A percentile compares a stretch with the other conserved stretches of the same genome.
phyloP scores from a whole-genome alignment of 2,113 vertebrate genomes.

The Stomatorhinus ivindoensis region DNA sequence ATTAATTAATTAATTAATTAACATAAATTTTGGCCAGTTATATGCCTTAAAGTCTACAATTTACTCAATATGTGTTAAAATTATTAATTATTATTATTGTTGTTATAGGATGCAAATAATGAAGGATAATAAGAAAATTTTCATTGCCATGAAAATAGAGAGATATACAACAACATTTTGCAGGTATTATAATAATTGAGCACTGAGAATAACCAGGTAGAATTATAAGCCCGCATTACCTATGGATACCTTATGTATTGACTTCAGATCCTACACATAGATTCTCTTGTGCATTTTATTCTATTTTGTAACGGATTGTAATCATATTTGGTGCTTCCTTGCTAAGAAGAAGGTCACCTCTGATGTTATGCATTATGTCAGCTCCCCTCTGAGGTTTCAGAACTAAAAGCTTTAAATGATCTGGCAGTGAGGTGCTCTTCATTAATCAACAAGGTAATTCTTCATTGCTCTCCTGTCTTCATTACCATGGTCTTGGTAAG shows the following conservation, averaged over 20 bases:
- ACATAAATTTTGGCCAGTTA: too few species aligned
- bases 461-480: neutral
- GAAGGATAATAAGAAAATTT: neutral
- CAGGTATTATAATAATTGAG: neutral
- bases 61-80: too few species aligned
- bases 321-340: neutral
- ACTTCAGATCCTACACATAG: neutral
- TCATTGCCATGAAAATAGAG: neutral
- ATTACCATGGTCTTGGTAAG: neutral
- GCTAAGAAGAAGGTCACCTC: neutral
- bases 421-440: neutral
- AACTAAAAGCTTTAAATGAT: neutral
- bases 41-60: too few species aligned
- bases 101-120: neutral
- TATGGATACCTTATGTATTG: neutral
- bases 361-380: neutral
- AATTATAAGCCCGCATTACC: neutral
- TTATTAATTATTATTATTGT: too few species aligned
- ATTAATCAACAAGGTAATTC: neutral
- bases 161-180: neutral
- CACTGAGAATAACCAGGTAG: neutral
- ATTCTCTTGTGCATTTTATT: neutral
- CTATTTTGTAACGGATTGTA: neutral
- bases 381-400: neutral
- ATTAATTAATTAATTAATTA: too few species aligned